These are phyloP conservation scores for Papilio demoleus DNA, from an alignment of 2,888 invertebrate species.

Conservation along the genomic window DNA sequence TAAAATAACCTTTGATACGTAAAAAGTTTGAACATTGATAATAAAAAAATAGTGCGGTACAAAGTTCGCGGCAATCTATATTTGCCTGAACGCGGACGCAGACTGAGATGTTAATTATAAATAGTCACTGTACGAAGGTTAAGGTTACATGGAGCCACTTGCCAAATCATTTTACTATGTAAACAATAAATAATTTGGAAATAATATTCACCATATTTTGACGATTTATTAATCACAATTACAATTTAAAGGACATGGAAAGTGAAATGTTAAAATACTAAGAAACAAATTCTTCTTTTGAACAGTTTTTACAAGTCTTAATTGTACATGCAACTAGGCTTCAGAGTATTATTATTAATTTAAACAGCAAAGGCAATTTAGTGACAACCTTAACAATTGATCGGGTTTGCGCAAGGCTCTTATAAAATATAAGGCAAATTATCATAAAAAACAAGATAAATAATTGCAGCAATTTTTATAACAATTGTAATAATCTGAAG, in stretches of 20 bases:
- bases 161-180: constrained; percentile 44
- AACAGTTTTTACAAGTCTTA: no score
- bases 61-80: constrained; percentile 66
- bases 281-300: no score
- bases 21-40: constrained; percentile 53
- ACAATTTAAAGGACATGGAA: no score
- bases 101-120: constrained; percentile 59
- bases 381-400: not conserved
- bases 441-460: not conserved
- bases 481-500: not conserved
- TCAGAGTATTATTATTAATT: no score
- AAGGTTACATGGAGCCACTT: constrained; percentile 57
- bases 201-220: not conserved
- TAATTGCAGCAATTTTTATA: not conserved
- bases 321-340: no score
- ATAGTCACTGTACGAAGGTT: constrained; percentile 73
- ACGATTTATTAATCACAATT: no score
- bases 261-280: no score
- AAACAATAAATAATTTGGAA: constrained; percentile 17
- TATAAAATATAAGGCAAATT: not conserved
- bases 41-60: constrained; percentile 57
- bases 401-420: not conserved
- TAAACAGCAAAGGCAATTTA: no score
- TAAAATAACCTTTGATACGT: constrained; percentile 41
- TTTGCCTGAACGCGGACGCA: constrained; percentile 56